A percentile compares a stretch with the other conserved stretches of the same genome.
These are phyloP conservation scores for Tetranychus piercei DNA, from an alignment of 2,888 invertebrate genomes.

Conservation along the genomic window DNA sequence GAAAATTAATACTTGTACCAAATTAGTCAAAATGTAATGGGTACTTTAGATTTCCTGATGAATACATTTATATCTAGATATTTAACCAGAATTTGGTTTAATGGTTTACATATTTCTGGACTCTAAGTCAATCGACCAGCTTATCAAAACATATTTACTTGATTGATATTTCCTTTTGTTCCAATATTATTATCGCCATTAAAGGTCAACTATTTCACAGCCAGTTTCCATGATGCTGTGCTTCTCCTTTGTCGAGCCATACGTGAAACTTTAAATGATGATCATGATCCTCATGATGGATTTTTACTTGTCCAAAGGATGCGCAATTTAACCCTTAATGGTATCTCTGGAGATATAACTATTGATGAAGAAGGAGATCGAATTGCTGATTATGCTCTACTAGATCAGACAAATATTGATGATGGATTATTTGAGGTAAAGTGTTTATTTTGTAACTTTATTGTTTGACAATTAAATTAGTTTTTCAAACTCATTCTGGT, in stretches of 20 bases:
- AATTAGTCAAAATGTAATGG: too few species aligned
- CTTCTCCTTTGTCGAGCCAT: constrained; percentile 25
- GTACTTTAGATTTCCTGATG: too few species aligned
- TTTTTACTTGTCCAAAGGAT: constrained; percentile 19
- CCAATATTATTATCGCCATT: not conserved
- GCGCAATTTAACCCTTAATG: constrained; percentile 24
- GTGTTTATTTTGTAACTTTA: not conserved
- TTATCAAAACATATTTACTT: too few species aligned
- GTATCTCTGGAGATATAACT: constrained; percentile 26
- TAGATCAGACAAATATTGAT: constrained; percentile 24
- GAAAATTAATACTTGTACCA: too few species aligned
- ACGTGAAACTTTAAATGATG: constrained; percentile 16
- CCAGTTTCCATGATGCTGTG: constrained; percentile 27
- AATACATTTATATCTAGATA: too few species aligned
- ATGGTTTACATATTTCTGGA: too few species aligned
- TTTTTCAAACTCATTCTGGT: not conserved
- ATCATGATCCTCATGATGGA: constrained; percentile 20
- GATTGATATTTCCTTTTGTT: too few species aligned
- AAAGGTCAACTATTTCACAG: constrained; percentile 26
- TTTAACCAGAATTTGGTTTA: too few species aligned
- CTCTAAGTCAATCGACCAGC: too few species aligned
- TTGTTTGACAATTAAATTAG: not conserved
- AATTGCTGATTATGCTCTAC: constrained; percentile 26
- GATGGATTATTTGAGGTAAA: constrained; percentile 26
- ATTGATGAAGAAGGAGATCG: constrained; percentile 26